Evolutionary conservation across 2,888 invertebrate species (phyloP).

Genomic region (Gymnocheta viridis): DNA sequence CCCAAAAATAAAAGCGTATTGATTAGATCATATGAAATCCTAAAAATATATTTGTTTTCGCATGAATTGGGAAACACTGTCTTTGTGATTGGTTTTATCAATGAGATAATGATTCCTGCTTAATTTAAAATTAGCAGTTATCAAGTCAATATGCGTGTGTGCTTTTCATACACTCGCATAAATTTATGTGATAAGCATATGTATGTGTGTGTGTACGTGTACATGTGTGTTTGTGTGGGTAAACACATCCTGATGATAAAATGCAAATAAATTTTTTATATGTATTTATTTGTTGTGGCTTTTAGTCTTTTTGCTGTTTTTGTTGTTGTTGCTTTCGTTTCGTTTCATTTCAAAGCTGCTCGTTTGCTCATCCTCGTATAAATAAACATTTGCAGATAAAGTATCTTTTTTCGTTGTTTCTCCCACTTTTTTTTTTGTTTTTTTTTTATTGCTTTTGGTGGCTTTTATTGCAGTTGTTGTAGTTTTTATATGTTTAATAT

Average conservation of each 20-base stretch:
- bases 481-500: slow-evolving; percentile 11
- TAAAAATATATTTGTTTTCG: background rate
- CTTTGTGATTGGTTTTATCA: slow-evolving; percentile 20
- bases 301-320: slow-evolving; percentile 24
- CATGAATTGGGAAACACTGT: slow-evolving; percentile 48
- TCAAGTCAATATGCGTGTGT: slow-evolving; percentile 5
- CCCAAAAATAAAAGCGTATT: too few species aligned
- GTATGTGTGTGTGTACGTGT: background rate
- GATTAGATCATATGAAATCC: too few species aligned
- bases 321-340: background rate
- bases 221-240: slow-evolving; percentile 2
- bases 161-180: background rate
- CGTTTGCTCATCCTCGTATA: slow-evolving; percentile 56
- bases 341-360: slow-evolving; percentile 9
- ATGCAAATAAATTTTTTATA: slow-evolving; percentile 50
- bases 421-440: slow-evolving; percentile 25
- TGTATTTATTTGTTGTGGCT: slow-evolving; percentile 28
- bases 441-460: too few species aligned
- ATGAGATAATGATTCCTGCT: slow-evolving; percentile 57
- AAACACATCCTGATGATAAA: slow-evolving; percentile 68
- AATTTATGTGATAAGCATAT: background rate
- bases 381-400: slow-evolving; percentile 52
- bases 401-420: slow-evolving; percentile 20
- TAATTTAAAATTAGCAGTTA: slow-evolving; percentile 35
- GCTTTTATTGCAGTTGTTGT: slow-evolving; percentile 9